Percentiles rank a stretch among this genome's conserved stretches.
These are phyloP conservation scores for Rambutsinella grinnellia DNA, from an alignment of 2,888 invertebrate species.

Conservation along the genomic window DNA sequence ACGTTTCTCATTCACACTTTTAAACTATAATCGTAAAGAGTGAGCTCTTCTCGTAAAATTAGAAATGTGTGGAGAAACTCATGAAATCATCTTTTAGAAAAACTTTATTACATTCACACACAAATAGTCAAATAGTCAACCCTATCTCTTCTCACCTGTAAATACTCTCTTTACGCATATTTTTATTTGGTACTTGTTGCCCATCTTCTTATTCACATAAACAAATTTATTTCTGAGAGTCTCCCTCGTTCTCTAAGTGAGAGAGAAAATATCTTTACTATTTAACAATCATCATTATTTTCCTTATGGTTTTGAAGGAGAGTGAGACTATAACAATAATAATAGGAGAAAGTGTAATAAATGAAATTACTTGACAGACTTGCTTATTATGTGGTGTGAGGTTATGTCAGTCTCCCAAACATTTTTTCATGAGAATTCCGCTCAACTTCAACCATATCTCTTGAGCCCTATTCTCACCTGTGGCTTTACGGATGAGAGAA, in stretches of 20 bases:
- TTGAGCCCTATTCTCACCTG: conserved; percentile 57
- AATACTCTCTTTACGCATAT: too few species aligned
- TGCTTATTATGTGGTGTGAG: conserved; percentile 58
- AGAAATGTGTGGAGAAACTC: neutral
- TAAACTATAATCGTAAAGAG: too few species aligned
- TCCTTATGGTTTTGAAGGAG: conserved; percentile 4
- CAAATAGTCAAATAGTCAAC: too few species aligned
- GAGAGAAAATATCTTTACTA: neutral
- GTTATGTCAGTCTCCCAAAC: conserved; percentile 54
- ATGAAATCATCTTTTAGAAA: neutral
- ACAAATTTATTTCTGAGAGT: too few species aligned
- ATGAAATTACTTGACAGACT: conserved; percentile 57
- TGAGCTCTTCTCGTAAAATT: neutral
- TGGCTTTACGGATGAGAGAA: too few species aligned
- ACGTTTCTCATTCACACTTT: conserved; percentile 2
- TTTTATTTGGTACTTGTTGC: too few species aligned
- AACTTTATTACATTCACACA: neutral
- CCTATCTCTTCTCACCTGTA: too few species aligned
- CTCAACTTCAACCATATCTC: neutral
- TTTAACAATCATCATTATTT: neutral
- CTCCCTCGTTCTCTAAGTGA: too few species aligned
- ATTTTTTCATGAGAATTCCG: too few species aligned
- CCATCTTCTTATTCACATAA: too few species aligned
- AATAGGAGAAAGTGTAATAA: conserved; percentile 50
- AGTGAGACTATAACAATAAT: conserved; percentile 27